Conservation (phyloP, 2,113 vertebrate genomes). For the Rostratula benghalensis region DNA sequence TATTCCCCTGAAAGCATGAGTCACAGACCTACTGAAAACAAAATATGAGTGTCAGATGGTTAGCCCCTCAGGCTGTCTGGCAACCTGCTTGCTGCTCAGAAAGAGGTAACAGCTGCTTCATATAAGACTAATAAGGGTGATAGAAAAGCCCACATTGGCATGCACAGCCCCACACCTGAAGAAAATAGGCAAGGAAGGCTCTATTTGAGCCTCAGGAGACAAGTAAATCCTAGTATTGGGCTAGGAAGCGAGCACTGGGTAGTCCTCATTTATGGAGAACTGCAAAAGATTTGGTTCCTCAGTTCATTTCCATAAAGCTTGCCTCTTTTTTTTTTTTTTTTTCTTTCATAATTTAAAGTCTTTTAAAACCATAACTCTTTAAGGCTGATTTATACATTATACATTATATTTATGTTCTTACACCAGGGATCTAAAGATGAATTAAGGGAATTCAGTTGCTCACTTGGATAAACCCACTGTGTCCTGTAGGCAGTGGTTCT, state of each 20-base stretch:
- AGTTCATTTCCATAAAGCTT: neutral
- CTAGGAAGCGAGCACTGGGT: neutral
- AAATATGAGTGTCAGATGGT: conserved; percentile 61
- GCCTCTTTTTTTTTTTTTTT: neutral
- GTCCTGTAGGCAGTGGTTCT: neutral
- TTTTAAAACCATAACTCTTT: neutral
- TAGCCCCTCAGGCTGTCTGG: conserved; percentile 40
- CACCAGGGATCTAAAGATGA: neutral
- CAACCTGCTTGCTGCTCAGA: conserved; percentile 36
- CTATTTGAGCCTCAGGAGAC: neutral
- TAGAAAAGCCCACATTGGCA: neutral
- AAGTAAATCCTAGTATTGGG: neutral
- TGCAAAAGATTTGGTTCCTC: fast-evolving
- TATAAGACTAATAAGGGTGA: conserved; percentile 34
- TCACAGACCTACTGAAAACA: conserved; percentile 29
- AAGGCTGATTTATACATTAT: neutral
- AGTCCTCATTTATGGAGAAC: fast-evolving
- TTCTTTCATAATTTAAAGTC: neutral
- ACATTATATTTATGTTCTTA: neutral
- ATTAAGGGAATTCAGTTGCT: neutral
- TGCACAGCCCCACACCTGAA: conserved; percentile 6
- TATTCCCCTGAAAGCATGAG: conserved; percentile 48
- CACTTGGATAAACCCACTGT: neutral
- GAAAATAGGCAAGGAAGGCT: neutral
- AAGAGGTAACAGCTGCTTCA: conserved; percentile 52